Evolutionary conservation across 2,888 invertebrate genomes (phyloP), one percentile per base, ranked within the genome.

Genomic region (Patella depressa): DNA sequence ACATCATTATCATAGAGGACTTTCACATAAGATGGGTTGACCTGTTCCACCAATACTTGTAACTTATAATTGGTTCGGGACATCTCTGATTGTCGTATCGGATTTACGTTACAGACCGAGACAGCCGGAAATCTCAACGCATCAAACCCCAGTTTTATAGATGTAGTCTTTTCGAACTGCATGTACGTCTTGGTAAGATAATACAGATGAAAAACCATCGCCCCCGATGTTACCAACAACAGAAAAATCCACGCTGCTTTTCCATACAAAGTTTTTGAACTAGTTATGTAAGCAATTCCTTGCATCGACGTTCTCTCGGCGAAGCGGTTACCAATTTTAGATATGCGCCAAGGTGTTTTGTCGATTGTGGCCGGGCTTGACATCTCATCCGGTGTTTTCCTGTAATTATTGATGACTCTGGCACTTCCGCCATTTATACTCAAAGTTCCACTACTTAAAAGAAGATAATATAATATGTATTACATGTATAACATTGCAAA

Each of bases 241-340:
- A 87, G 78, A 0, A 81, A 0, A 0, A 75, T 70, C 87, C 87
- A 87, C 11, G 82, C 74, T 1, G 85, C 17, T 71, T 83, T 84
- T 2, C 83, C 84, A 54, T 70, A 72, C 59, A 76, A 74, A 1
- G 82, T 74, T 78, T 81, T 82, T 15, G 86, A 84, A 9, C 77
- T 80, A 71, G 83, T 79, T 29, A 86, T 85, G 73, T 86, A 85
- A 0, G 85, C 85, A 2, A 85, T 80, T 0, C 86, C 86, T 75
- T 84, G 85, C 86, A 86, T 84, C 4, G 87, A 87, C 0, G 86
- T 85, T 59, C 85, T 82, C 76, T 86, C 86, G 2, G 87, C 85
- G 74, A 85, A 87, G 11, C 85, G 77, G 5, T 34, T 34, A 34
- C 34, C 34, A 34, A 34, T 34, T 34, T 34, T 34, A 34, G 34